phyloP scores from a whole-genome alignment of 1,140 invertebrate species.

The Matsumurasca onukii region DNA sequence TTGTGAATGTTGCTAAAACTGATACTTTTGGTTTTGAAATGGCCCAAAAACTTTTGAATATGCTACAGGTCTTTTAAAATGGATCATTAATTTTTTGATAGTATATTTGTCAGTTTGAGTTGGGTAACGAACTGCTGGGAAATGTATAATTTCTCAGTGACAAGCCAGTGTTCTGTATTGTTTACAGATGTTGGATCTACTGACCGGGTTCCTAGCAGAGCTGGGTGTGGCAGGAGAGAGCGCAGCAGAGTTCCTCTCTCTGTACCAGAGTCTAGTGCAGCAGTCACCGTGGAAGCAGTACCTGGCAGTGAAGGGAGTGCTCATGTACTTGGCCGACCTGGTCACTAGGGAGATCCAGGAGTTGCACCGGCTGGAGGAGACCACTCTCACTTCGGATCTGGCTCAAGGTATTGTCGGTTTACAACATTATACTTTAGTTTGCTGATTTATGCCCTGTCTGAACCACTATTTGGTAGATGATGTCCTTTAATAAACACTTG shows the following conservation, averaged over 20 bases:
- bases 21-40: too few species aligned
- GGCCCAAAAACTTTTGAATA: too few species aligned
- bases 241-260: constrained; percentile 84
- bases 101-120: too few species aligned
- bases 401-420: constrained; percentile 66
- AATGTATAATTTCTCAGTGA: too few species aligned
- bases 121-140: too few species aligned
- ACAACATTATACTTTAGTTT: constrained; percentile 33
- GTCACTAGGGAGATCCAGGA: constrained; percentile 86
- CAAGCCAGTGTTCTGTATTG: too few species aligned
- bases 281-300: constrained; percentile 92
- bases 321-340: constrained; percentile 80
- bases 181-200: constrained; percentile 72
- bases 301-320: constrained; percentile 81
- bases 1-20: too few species aligned
- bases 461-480: too few species aligned
- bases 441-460: too few species aligned
- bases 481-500: too few species aligned
- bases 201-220: constrained; percentile 87
- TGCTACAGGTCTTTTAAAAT: too few species aligned
- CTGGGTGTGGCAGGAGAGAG: constrained; percentile 83
- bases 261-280: constrained; percentile 83
- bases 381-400: constrained; percentile 89
- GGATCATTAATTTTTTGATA: too few species aligned
- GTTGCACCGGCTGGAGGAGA: constrained; percentile 82